A percentile compares a stretch with the other conserved stretches of the same genome.
These are phyloP conservation scores for Scaptomyza flava DNA, from an alignment of 2,888 invertebrate species.

Conservation along the genomic window DNA sequence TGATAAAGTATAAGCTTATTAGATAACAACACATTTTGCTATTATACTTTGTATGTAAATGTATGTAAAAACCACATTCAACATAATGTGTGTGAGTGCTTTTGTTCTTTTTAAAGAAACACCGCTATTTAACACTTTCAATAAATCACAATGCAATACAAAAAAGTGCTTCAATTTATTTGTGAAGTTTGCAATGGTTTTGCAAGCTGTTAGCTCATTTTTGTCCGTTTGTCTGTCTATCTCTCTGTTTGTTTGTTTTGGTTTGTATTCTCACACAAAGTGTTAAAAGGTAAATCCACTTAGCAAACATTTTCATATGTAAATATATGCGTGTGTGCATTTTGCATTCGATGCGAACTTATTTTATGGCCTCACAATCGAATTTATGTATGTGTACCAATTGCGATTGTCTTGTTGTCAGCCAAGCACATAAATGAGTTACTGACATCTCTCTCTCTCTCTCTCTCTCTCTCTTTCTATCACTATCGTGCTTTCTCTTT, in stretches of 20 bases:
- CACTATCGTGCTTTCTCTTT: background rate
- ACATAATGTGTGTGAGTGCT: background rate
- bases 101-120: background rate
- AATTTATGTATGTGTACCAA: slow-evolving; percentile 24
- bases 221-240: background rate
- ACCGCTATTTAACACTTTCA: background rate
- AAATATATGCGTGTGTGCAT: background rate
- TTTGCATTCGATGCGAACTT: slow-evolving; percentile 3
- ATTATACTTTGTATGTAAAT: background rate
- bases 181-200: background rate
- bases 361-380: slow-evolving; percentile 35
- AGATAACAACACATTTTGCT: background rate
- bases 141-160: no score
- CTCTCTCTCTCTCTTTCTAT: background rate
- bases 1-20: slow-evolving; percentile 15
- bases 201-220: no score
- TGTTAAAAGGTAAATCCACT: slow-evolving; percentile 32
- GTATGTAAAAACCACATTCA: background rate
- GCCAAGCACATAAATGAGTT: slow-evolving; percentile 23
- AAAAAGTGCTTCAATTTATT: background rate
- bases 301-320: slow-evolving; percentile 8
- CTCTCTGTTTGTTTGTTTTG: background rate
- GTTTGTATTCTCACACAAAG: slow-evolving; percentile 21
- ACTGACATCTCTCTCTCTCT: slow-evolving; percentile 25
- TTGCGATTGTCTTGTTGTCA: slow-evolving; percentile 8